Percentiles rank a stretch among this genome's conserved stretches.
Evolutionary conservation across 2,888 invertebrate genomes (phyloP).

Genomic region (Eupithecia inturbata): DNA sequence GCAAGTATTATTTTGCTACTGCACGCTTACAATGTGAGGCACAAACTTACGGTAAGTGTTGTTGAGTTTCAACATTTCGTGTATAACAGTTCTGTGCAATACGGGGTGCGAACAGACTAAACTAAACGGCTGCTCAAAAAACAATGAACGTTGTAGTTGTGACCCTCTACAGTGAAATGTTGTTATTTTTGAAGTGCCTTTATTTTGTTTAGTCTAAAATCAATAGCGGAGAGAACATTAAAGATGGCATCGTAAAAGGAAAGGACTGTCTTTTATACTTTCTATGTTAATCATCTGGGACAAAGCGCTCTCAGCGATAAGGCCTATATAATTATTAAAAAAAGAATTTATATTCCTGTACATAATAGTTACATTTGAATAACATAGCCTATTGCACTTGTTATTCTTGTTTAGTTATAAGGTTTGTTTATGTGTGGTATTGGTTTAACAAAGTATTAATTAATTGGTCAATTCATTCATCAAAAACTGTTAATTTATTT

Average conservation of each 20-base stretch:
- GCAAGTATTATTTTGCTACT: background rate
- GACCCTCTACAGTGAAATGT: background rate
- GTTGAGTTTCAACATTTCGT: conserved; percentile 11
- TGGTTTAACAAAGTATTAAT: no score
- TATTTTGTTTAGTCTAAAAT: background rate
- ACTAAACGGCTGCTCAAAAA: conserved; percentile 5
- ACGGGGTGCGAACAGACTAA: background rate
- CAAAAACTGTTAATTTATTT: no score
- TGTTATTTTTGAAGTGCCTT: background rate
- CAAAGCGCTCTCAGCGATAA: no score
- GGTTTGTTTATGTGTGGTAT: no score
- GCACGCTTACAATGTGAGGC: background rate
- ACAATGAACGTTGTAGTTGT: background rate
- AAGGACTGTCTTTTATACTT: background rate
- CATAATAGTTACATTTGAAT: no score
- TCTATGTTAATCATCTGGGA: no score
- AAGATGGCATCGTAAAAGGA: background rate
- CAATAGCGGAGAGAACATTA: background rate
- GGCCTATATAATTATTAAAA: no score
- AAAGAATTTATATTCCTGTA: no score
- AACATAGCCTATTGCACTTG: no score
- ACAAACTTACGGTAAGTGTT: conserved; percentile 9
- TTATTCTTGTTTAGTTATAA: no score
- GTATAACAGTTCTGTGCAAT: conserved; percentile 9
- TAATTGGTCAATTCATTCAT: no score